Conservation (phyloP, 2,888 invertebrate species). For the Tiliacea aurago region DNA sequence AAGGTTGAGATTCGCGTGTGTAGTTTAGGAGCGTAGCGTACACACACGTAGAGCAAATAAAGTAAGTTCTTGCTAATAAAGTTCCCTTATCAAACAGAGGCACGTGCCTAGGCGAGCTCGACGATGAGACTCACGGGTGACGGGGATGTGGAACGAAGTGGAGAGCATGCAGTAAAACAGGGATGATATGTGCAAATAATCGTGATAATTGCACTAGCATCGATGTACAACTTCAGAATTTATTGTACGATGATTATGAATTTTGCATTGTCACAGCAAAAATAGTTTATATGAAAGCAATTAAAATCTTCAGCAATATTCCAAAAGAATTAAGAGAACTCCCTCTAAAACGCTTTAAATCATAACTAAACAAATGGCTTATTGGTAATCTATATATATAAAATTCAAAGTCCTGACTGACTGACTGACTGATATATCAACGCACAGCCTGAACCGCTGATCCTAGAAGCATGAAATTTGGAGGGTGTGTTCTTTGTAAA, state of each 20-base stretch:
- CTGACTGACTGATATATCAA: no score
- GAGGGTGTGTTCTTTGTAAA: no score
- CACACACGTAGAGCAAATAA: slow-evolving; percentile 71
- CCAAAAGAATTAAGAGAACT: no score
- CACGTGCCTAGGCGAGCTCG: slow-evolving; percentile 70
- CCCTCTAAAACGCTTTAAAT: no score
- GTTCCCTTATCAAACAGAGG: slow-evolving; percentile 79
- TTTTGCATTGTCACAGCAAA: not conserved
- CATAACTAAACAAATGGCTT: no score
- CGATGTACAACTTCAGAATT: not conserved
- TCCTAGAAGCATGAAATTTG: no score
- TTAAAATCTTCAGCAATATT: no score
- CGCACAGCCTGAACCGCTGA: no score
- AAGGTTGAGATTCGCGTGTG: slow-evolving; percentile 34
- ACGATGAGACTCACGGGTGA: slow-evolving; percentile 54
- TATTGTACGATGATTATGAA: not conserved
- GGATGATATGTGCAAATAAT: not conserved
- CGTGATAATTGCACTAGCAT: not conserved
- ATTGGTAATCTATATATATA: no score
- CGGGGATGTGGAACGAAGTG: not conserved
- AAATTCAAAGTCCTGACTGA: no score
- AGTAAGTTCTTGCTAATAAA: slow-evolving; percentile 79
- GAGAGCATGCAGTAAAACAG: not conserved
- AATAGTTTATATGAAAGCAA: no score
- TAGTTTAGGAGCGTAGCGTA: slow-evolving; percentile 34